Evolutionary conservation across 1,140 invertebrate genomes (phyloP), one percentile per base, ranked within the genome.

Genomic region (Euura saliciscinereae): DNA sequence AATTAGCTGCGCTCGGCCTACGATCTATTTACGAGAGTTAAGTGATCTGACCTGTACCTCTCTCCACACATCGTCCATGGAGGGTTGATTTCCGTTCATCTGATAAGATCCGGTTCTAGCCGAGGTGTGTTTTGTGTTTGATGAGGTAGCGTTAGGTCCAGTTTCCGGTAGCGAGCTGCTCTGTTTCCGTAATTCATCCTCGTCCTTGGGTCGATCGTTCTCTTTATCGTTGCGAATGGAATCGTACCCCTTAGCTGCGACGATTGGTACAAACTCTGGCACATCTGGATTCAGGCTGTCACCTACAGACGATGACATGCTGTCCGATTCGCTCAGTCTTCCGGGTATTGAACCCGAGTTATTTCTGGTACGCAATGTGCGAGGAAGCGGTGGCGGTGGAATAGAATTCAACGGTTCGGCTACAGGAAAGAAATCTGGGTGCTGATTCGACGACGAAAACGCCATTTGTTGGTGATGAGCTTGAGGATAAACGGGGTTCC

Each of bases 221-320:
- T 69, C 69, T 70, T 73, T 6, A 67, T 64, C 43, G 42, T 68
- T 64, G 71, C 74, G 74, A 51, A 44, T 7, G 45, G 64, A 46
- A 42, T 73, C 71, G 59, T 43, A 66, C 45, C 68, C 59, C 45
- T 84, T 43, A n/a, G 13, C 13, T 66, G 44, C 77, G 73, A 59
- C 75, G 44, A 82, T 80, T 2, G 95, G 95, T 72, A 96, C 88
- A 85, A 96, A 96, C 87, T 96, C 94, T 11, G 95, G 93, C 28
- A 96, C 95, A 86, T 96, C 91, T 4, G 94, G 94, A 88, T 97
- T 96, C 65, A 97, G 88, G 75, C 89, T 90, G 28, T 93, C 92
- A 44, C 79, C 79, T 65, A 76, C 74, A 46, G 76, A 84, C 10
- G 79, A 83, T 1, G 76, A 78, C 45, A 78, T 70, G 66, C 77